Percentiles rank a stretch among this genome's conserved stretches.
These are phyloP conservation scores for Archips crataeganus DNA, from an alignment of 2,888 invertebrate genomes.

Conservation along the genomic window DNA sequence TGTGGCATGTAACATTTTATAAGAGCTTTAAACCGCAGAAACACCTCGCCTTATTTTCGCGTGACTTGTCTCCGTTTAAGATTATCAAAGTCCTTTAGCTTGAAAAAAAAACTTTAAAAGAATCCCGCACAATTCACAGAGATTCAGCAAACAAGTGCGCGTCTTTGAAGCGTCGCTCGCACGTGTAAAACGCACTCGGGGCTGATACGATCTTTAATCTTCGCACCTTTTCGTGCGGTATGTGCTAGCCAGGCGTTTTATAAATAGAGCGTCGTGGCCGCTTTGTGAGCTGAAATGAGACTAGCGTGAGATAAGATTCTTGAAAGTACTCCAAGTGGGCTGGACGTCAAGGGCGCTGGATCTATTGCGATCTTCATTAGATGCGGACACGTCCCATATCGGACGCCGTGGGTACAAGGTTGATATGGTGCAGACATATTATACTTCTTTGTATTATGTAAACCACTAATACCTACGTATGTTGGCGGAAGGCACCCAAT, in stretches of 20 bases:
- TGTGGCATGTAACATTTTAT: too few relatives aligned
- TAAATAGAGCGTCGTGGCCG: slow-evolving; percentile 73
- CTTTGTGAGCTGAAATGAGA: slow-evolving; percentile 82
- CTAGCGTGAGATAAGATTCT: slow-evolving; percentile 77
- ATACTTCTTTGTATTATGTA: too few relatives aligned
- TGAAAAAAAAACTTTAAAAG: slow-evolving; percentile 51
- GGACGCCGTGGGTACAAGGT: slow-evolving; percentile 2
- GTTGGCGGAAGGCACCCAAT: too few relatives aligned
- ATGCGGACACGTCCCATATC: slow-evolving; percentile 14
- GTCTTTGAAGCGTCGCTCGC: slow-evolving; percentile 63
- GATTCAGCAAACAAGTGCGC: slow-evolving; percentile 56
- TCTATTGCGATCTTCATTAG: slow-evolving; percentile 74
- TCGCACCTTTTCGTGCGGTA: slow-evolving; percentile 82
- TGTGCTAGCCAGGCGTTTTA: slow-evolving; percentile 68
- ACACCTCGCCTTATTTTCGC: background rate
- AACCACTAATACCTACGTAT: too few relatives aligned
- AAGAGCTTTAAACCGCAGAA: background rate
- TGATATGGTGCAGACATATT: too few relatives aligned
- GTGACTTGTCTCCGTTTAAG: slow-evolving; percentile 4
- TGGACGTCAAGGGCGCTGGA: slow-evolving; percentile 60
- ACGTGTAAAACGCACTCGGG: slow-evolving; percentile 75
- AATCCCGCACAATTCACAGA: slow-evolving; percentile 58
- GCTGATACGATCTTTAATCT: slow-evolving; percentile 83
- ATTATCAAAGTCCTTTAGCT: slow-evolving; percentile 39
- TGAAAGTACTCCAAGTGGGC: slow-evolving; percentile 72